A percentile compares a stretch with the other conserved stretches of the same genome.
Conservation (phyloP, 1,140 invertebrate genomes). For the Heliconius nattereri region DNA sequence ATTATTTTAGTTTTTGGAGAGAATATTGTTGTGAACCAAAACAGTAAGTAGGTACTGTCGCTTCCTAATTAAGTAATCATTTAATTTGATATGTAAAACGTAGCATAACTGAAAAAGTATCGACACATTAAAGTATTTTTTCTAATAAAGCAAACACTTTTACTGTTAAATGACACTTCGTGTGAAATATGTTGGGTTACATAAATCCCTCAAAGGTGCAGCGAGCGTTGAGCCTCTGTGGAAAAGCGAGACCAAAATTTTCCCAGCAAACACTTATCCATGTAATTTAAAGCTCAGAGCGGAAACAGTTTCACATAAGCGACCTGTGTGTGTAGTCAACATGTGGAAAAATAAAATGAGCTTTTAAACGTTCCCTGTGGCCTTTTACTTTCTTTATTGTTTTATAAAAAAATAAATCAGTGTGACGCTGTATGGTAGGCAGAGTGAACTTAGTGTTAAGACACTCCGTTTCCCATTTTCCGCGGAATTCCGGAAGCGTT, state of each 20-base stretch:
- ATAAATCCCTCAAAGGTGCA: neutral
- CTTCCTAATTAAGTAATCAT: too few relatives aligned
- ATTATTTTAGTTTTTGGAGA: too few relatives aligned
- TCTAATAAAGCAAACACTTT: neutral
- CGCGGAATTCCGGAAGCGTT: too few relatives aligned
- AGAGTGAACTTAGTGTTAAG: too few relatives aligned
- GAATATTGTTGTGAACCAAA: too few relatives aligned
- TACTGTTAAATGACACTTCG: neutral
- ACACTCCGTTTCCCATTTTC: too few relatives aligned
- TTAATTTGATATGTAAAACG: too few relatives aligned
- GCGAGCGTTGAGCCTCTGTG: neutral
- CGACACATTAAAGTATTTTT: too few relatives aligned
- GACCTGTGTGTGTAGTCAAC: neutral
- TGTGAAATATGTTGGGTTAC: neutral
- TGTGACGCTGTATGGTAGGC: too few relatives aligned
- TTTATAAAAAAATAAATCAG: neutral
- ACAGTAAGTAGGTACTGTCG: too few relatives aligned
- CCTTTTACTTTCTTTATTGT: constrained; percentile 10
- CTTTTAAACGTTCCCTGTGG: neutral
- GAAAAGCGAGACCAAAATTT: constrained; percentile 14
- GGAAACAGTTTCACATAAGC: constrained; percentile 1
- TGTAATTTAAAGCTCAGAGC: constrained; percentile 16
- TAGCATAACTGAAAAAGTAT: too few relatives aligned
- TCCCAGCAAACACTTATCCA: constrained; percentile 15
- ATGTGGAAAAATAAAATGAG: constrained; percentile 17